A percentile compares a stretch with the other conserved stretches of the same genome.
phyloP scores from a whole-genome alignment of 2,113 vertebrate species.

The Martes martes region DNA sequence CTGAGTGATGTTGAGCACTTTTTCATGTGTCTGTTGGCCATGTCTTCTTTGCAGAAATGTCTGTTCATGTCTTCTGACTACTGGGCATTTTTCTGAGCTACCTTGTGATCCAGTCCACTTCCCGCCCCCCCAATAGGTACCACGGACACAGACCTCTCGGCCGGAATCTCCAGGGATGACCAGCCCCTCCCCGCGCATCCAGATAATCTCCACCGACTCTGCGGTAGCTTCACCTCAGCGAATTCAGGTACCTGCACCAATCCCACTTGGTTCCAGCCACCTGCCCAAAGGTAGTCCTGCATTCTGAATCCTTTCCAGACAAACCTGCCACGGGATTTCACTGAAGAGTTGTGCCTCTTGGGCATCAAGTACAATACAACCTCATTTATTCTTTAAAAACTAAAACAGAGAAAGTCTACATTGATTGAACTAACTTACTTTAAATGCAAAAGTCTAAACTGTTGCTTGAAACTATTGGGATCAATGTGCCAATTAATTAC shows the following conservation, averaged over 20 bases:
- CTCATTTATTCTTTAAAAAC: background rate
- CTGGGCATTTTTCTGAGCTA: background rate
- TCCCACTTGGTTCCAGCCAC: background rate
- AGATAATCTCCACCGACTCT: slow-evolving; percentile 94
- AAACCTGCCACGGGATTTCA: background rate
- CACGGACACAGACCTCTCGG: slow-evolving; percentile 82
- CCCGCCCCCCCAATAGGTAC: slow-evolving; percentile 76
- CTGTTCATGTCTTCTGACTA: too few species aligned
- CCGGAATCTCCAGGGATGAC: slow-evolving; percentile 93
- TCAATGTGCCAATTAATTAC: background rate
- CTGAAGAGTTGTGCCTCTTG: background rate
- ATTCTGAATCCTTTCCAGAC: background rate
- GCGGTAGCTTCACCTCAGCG: slow-evolving; percentile 90
- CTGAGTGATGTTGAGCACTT: too few species aligned
- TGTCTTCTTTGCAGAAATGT: too few species aligned
- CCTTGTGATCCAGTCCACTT: slow-evolving; percentile 12
- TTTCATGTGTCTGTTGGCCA: too few species aligned
- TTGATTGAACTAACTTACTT: background rate
- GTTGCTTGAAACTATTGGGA: background rate
- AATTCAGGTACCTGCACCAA: slow-evolving; percentile 88
- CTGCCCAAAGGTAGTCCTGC: background rate
- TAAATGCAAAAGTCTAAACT: background rate
- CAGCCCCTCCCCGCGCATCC: slow-evolving; percentile 94
- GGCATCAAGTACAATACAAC: background rate
- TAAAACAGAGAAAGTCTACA: background rate